Base-by-base conservation (phyloP, 2,797 vertebrate species). In the Erethizon dorsatum region DNA sequence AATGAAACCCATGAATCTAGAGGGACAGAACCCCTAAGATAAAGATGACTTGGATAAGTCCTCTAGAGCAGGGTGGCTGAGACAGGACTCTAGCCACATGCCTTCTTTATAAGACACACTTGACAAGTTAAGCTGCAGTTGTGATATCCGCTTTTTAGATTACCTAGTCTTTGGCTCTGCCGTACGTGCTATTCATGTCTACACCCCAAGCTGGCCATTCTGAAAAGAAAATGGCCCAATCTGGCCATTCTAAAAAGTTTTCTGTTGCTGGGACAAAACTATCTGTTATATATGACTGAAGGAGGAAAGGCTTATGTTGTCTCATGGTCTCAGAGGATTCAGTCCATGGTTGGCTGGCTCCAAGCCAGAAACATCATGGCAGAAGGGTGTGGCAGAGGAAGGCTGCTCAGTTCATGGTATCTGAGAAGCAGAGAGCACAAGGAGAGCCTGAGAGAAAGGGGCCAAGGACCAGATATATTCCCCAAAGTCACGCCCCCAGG, bases 81-180 rank as follows among this genome's bases (percentile, higher is more conserved):
- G 52, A 95, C 63, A 77, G 67, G 54, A 20, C 15, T 63, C 83
- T 67, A 71, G 37, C 67, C 7, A 18, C 9, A 5, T 69, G 14
- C 56, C 57, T 67, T 87, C 31, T 24, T 88, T 37, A 31, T 67
- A 84, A 75, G 83, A 80, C 41, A 84, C 22, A 18, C 14, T 83
- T 50, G 18, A 22, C 14, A 88, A 92, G 1, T 71, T 67, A 86
- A 65, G n/a, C 41, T 54, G 57, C 33, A 31, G 26, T 50, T 80
- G 5, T 26, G 11, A 83, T 41, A 52, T 13, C 65, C 75, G 18
- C 67, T 94, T 33, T 93, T 82, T 78, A 56, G 67, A 80, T 88
- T n/a, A 71, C 50, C 24, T 8, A 83, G n/a, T 77, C 69, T 69
- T 94, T 96, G n/a, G 71, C 33, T 90, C 54, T 93, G 26, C 63